Conservation (phyloP, 2,888 invertebrate genomes). For the Drosophila pseudotalamancana region DNA sequence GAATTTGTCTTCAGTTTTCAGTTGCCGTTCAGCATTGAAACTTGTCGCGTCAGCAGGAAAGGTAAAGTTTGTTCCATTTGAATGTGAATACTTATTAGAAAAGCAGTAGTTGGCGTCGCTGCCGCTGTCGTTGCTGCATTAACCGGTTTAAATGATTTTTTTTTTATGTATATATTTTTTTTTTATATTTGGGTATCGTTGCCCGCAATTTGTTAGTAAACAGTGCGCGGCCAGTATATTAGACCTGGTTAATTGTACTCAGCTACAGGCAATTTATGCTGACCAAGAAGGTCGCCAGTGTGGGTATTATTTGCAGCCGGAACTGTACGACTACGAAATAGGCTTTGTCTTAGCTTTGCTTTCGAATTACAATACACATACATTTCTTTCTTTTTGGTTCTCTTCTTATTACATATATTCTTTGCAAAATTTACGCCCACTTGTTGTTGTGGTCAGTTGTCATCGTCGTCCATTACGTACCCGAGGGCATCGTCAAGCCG, state of each 20-base stretch:
- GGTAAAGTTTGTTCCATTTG: slow-evolving; percentile 37
- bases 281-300: too few species aligned
- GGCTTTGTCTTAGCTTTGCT: slow-evolving; percentile 30
- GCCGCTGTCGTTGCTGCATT: neutral
- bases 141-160: slow-evolving; percentile 51
- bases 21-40: slow-evolving; percentile 63
- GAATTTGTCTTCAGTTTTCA: slow-evolving; percentile 47
- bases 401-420: slow-evolving; percentile 56
- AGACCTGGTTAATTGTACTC: neutral
- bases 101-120: slow-evolving; percentile 5
- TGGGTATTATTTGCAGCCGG: slow-evolving; percentile 7
- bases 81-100: slow-evolving; percentile 25
- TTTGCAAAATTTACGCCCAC: slow-evolving; percentile 59
- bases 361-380: slow-evolving; percentile 27
- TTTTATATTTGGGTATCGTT: slow-evolving; percentile 20
- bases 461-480: slow-evolving; percentile 18
- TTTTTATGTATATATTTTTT: too few species aligned
- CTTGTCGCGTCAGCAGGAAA: slow-evolving; percentile 60
- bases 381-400: slow-evolving; percentile 53
- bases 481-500: slow-evolving; percentile 58
- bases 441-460: slow-evolving; percentile 55
- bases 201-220: slow-evolving; percentile 2
- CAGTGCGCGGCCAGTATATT: slow-evolving; percentile 33
- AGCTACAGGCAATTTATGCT: neutral
- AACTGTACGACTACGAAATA: slow-evolving; percentile 23